Evolutionary conservation across 2,888 invertebrate species (phyloP), one percentile per base, ranked within the genome.

Genomic region (Byasa hedistus): DNA sequence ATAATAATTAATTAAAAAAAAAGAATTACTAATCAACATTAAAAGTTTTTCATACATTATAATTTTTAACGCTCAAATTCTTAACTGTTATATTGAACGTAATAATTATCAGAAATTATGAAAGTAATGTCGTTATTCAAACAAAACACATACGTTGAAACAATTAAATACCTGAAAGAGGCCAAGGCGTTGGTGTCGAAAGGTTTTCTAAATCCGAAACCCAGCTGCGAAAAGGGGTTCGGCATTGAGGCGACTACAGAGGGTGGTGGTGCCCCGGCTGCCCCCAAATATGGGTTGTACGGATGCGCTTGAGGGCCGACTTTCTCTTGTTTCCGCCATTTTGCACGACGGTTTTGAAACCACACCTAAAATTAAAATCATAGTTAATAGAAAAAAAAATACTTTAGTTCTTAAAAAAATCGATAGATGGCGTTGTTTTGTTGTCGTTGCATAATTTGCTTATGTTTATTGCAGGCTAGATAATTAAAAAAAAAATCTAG

Each of bases 281-380:
- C 83, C 60, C 94, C 92, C 72, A 96, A 83, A 86, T 96, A 97
- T 1, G 97, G 96, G 83, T 96, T 97, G 93, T 97, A 97, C 0
- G 97, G 97, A 84, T 97, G 97, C 2, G 94, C 97, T 78, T 97
- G 96, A 0, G 97, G 97, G 0, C 97, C 97, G 67, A 97, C 97
- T 87, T 97, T 97, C 87, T 97, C 97, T 80, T 97, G 97, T 80
- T 98, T 98, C 54, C 98, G 93, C 97, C 97, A 98, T 89, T 98
- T 98, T 58, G 97, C 97, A 54, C 97, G 93, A 1, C 97, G 94
- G 85, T 98, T 98, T 92, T 98, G 97, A 86, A 97, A 98, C 97
- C 97, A 97, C 7, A 98, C 97, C 97, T 97, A 94, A 0, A 92
- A 93, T 77, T 75, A 82, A 64, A 56, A 19, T 17, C 19, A 19